These are phyloP conservation scores for Syrphus vitripennis DNA, from an alignment of 2,888 invertebrate species.

Conservation along the genomic window DNA sequence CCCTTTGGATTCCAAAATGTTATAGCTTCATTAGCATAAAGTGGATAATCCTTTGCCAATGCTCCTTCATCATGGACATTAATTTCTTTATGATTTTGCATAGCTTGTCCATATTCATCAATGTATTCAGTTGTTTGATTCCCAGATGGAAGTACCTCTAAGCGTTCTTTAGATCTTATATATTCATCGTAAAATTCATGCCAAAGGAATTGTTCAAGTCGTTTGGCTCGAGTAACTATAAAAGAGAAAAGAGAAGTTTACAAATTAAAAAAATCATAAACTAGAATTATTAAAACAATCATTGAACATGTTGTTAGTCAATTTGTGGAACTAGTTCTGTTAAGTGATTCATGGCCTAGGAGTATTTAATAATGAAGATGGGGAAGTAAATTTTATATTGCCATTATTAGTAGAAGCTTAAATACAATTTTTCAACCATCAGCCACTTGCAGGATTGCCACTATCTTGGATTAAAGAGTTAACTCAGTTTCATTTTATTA, in stretches of 20 bases:
- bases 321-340: too few relatives aligned
- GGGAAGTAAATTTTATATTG: too few relatives aligned
- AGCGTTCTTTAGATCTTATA: conserved; percentile 74
- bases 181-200: conserved; percentile 78
- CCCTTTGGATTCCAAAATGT: conserved; percentile 78
- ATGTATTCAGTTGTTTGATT: conserved; percentile 75
- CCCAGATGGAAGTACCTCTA: conserved; percentile 34
- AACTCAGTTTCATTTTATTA: too few relatives aligned
- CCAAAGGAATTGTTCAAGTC: conserved; percentile 78
- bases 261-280: neutral
- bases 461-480: too few relatives aligned
- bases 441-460: too few relatives aligned
- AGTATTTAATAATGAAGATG: too few relatives aligned
- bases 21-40: conserved; percentile 77
- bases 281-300: too few relatives aligned
- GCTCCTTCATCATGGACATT: conserved; percentile 74
- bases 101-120: conserved; percentile 70
- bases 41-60: conserved; percentile 76
- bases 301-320: too few relatives aligned
- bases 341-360: too few relatives aligned
- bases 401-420: too few relatives aligned
- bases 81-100: conserved; percentile 73
- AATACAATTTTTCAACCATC: too few relatives aligned
- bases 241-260: neutral
- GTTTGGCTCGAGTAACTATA: conserved; percentile 76